phyloP scores from a whole-genome alignment of 2,888 invertebrate genomes.

The Alviniconcha strummeri region DNA sequence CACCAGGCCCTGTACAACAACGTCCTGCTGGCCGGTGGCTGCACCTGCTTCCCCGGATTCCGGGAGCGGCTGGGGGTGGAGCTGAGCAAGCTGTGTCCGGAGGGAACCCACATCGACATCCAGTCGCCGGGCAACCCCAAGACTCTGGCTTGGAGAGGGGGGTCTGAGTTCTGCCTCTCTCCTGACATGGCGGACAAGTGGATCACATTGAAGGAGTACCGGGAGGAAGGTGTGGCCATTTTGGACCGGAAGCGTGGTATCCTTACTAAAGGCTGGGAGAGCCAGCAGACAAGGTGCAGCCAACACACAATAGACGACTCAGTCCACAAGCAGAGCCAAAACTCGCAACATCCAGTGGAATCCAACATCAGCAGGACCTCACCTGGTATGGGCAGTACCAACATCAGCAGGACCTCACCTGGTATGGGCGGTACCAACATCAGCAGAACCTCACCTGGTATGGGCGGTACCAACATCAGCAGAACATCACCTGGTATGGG shows the following conservation, averaged over 20 bases:
- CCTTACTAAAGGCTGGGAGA: not conserved
- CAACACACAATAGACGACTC: no score
- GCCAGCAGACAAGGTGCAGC: no score
- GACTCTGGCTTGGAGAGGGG: conserved; percentile 18
- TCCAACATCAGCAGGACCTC: no score
- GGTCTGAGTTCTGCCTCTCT: not conserved
- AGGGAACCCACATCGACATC: not conserved
- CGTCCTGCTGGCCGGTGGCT: conserved; percentile 26
- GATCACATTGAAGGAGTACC: conserved; percentile 10
- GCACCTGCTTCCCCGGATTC: conserved; percentile 28
- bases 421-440: no score
- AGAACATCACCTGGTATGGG: no score
- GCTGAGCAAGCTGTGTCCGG: not conserved
- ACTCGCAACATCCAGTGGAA: no score
- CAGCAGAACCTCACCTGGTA: no score
- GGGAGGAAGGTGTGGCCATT: conserved; percentile 3
- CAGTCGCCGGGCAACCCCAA: conserved; percentile 7
- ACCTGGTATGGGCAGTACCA: no score
- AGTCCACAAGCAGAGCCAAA: no score
- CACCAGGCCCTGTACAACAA: conserved; percentile 17
- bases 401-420: no score
- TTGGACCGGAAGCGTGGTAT: not conserved
- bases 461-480: no score
- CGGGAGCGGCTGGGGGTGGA: conserved; percentile 2
- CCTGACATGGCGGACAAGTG: not conserved